phyloP scores from a whole-genome alignment of 2,113 vertebrate genomes.

The Seriola dumerili region DNA sequence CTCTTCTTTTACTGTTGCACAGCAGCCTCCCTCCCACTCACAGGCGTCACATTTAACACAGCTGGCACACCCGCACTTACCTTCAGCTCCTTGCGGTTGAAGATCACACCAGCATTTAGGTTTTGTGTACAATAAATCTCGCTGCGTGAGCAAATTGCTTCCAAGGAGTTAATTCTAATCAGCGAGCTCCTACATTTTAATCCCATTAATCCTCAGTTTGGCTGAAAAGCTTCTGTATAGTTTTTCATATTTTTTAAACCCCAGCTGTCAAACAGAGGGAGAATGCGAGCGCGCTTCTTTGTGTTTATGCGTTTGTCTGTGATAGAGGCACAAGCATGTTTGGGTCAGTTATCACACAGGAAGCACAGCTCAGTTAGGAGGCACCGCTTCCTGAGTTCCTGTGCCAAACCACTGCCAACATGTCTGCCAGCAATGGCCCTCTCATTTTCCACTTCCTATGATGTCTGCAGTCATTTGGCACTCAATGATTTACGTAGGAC shows the following conservation, averaged over 20 bases:
- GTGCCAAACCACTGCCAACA: slow-evolving; percentile 69
- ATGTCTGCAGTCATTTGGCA: slow-evolving; percentile 43
- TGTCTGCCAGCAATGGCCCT: slow-evolving; percentile 58
- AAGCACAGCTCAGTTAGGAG: slow-evolving; percentile 81
- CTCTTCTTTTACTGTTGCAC: slow-evolving; percentile 4
- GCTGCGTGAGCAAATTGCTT: slow-evolving; percentile 13
- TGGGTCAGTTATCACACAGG: slow-evolving; percentile 82
- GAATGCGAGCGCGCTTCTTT: slow-evolving; percentile 17
- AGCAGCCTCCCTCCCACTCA: slow-evolving; percentile 24
- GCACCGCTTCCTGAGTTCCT: slow-evolving; percentile 75
- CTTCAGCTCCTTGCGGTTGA: slow-evolving; percentile 45
- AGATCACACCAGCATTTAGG: slow-evolving; percentile 41
- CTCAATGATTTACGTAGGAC: slow-evolving; percentile 18
- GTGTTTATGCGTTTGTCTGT: slow-evolving; percentile 33
- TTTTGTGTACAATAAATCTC: slow-evolving; percentile 28
- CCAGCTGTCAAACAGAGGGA: slow-evolving; percentile 18
- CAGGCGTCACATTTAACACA: slow-evolving; percentile 49
- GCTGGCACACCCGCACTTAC: slow-evolving; percentile 46
- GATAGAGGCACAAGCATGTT: slow-evolving; percentile 55
- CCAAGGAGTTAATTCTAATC: slow-evolving; percentile 32
- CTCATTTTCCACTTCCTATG: slow-evolving; percentile 63
- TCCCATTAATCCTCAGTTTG: slow-evolving; percentile 37
- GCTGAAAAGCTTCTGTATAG: background rate
- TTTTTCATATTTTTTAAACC: background rate
- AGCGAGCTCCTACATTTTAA: slow-evolving; percentile 30